Conservation (phyloP, 64 coral and sea anemone genomes). For the Acropora yongei region DNA sequence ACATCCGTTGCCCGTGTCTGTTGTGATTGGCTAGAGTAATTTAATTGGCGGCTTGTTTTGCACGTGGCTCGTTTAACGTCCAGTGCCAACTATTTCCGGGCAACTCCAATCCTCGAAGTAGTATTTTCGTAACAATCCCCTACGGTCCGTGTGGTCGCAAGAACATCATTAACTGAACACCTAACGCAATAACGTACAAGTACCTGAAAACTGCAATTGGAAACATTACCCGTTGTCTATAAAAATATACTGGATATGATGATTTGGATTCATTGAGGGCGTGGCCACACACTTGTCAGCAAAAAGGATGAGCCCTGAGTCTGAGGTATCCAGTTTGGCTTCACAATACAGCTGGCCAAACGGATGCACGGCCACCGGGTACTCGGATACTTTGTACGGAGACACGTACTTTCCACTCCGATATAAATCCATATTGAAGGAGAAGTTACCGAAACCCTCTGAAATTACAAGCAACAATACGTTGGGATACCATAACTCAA, state of each 20-base stretch:
- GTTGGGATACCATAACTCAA: neutral
- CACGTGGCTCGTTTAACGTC: too few species aligned
- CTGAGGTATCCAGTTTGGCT: slow-evolving; percentile 64
- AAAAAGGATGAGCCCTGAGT: slow-evolving; percentile 73
- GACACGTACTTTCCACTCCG: slow-evolving; percentile 50
- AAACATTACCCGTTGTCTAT: slow-evolving; percentile 77
- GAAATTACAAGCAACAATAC: neutral
- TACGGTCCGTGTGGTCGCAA: too few species aligned
- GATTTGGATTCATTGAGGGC: slow-evolving; percentile 61
- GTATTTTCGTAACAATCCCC: too few species aligned
- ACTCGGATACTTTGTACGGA: slow-evolving; percentile 77
- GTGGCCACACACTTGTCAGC: slow-evolving; percentile 82
- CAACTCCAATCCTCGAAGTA: too few species aligned
- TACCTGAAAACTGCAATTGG: too few species aligned
- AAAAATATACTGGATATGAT: slow-evolving; percentile 63
- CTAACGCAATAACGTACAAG: too few species aligned
- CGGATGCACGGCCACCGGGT: slow-evolving; percentile 73
- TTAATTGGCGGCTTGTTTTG: too few species aligned
- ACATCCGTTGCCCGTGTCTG: too few species aligned
- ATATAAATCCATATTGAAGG: slow-evolving; percentile 86
- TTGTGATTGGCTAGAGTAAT: too few species aligned
- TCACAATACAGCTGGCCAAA: slow-evolving; percentile 66
- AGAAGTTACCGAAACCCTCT: slow-evolving; percentile 88
- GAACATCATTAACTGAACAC: too few species aligned
- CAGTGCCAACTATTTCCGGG: too few species aligned